Percentiles rank a stretch among this genome's conserved stretches.
Conservation (phyloP, 2,797 vertebrate species). For the Onychomys leucogaster region DNA sequence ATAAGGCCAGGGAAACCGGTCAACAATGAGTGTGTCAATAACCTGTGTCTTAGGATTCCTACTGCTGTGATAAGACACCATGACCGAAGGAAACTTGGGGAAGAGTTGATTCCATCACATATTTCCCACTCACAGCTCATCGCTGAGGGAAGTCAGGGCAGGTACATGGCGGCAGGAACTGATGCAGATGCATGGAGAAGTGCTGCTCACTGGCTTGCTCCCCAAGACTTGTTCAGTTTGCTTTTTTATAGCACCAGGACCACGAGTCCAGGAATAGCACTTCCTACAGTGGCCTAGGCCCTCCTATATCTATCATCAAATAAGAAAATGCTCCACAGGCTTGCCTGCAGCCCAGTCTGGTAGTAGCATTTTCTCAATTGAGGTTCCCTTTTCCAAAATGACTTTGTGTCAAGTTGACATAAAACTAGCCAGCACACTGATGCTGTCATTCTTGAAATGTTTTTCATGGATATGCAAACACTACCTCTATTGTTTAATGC, state of each 20-base stretch:
- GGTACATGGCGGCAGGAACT: not conserved
- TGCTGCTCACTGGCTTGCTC: not conserved
- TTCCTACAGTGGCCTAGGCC: not conserved
- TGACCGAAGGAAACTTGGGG: not conserved
- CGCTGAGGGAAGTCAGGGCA: not conserved
- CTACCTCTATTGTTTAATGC: not conserved
- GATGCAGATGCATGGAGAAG: not conserved
- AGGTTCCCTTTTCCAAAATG: not conserved
- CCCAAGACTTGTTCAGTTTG: no score
- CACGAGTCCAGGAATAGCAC: not conserved
- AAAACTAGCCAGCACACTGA: not conserved
- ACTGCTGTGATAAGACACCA: not conserved
- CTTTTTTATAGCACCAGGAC: not conserved
- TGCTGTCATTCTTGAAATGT: constrained; percentile 1
- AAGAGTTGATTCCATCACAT: not conserved
- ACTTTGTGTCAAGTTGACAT: not conserved
- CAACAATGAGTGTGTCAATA: not conserved
- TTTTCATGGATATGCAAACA: not conserved
- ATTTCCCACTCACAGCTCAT: not conserved
- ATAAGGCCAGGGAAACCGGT: not conserved
- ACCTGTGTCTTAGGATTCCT: not conserved
- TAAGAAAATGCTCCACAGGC: not conserved
- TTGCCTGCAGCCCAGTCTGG: no score
- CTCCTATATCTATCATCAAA: not conserved
- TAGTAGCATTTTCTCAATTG: not conserved